phyloP scores from a whole-genome alignment of 2,888 invertebrate species.

The Platycnemis pennipes region DNA sequence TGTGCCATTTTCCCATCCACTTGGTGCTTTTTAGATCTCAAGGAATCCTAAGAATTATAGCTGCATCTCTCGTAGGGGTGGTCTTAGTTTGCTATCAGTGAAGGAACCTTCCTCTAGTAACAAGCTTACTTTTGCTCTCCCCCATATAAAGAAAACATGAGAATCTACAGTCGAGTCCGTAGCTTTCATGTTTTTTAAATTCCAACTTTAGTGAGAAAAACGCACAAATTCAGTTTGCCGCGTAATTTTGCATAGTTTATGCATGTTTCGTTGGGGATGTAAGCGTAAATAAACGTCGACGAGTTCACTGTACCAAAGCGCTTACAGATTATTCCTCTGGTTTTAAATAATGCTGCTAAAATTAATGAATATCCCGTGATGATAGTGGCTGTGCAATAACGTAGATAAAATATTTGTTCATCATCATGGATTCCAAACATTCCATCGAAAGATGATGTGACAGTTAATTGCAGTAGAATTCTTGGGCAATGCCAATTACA shows the following conservation, averaged over 20 bases:
- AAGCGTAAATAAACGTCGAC: background rate
- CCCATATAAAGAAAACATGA: too few relatives aligned
- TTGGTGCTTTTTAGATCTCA: background rate
- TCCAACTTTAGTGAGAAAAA: background rate
- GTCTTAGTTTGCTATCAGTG: background rate
- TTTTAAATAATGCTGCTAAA: background rate
- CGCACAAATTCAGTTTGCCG: background rate
- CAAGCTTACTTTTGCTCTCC: background rate
- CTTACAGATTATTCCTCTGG: background rate
- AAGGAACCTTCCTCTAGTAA: background rate
- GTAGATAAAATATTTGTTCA: background rate
- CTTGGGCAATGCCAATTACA: background rate
- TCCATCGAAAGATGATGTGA: background rate
- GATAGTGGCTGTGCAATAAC: background rate
- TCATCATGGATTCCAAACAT: conserved; percentile 12
- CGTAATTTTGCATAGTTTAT: background rate
- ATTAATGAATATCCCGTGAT: background rate
- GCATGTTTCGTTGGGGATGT: background rate
- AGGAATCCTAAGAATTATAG: background rate
- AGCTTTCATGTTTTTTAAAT: background rate
- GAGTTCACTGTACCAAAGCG: background rate
- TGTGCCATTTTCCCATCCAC: background rate
- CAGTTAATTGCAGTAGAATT: background rate
- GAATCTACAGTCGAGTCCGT: background rate
- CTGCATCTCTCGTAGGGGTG: background rate